phyloP scores from a whole-genome alignment of 2,797 vertebrate genomes.

The Betta splendens region DNA sequence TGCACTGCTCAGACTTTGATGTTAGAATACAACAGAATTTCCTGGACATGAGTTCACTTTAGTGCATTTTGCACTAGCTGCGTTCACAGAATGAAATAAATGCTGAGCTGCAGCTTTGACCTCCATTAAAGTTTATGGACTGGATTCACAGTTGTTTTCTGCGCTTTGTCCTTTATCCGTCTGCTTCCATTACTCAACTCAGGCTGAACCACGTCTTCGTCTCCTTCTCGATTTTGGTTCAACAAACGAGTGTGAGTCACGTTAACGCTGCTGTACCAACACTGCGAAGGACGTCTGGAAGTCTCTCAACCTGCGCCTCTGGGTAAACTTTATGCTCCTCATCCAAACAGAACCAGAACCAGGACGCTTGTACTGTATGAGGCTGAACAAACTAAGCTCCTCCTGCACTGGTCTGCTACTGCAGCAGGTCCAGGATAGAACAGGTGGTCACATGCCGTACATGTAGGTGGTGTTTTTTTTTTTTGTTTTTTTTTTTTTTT shows the following conservation, averaged over 20 bases:
- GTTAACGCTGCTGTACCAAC: background rate
- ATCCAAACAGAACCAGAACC: background rate
- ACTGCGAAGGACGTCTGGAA: background rate
- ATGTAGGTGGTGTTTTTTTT: too few relatives aligned
- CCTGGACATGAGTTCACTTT: too few relatives aligned
- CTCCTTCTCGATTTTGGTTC: background rate
- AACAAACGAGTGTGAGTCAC: background rate
- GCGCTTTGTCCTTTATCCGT: slow-evolving; percentile 12
- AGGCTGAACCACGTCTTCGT: background rate
- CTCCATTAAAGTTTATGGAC: background rate
- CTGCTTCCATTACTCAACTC: background rate
- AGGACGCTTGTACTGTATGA: too few relatives aligned
- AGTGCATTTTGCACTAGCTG: too few relatives aligned
- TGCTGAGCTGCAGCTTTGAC: background rate
- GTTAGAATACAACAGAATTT: too few relatives aligned
- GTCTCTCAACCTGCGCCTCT: background rate
- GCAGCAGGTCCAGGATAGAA: too few relatives aligned
- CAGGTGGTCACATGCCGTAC: too few relatives aligned
- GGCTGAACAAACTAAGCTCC: too few relatives aligned
- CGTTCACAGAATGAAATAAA: background rate
- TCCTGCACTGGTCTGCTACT: too few relatives aligned
- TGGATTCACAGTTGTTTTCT: background rate
- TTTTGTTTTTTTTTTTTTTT: too few relatives aligned
- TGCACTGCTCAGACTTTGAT: too few relatives aligned
- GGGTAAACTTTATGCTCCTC: background rate